Evolutionary conservation across 1,140 invertebrate genomes (phyloP), one percentile per base, ranked within the genome.

Genomic region (Paramacrobiotus metropolitanus): DNA sequence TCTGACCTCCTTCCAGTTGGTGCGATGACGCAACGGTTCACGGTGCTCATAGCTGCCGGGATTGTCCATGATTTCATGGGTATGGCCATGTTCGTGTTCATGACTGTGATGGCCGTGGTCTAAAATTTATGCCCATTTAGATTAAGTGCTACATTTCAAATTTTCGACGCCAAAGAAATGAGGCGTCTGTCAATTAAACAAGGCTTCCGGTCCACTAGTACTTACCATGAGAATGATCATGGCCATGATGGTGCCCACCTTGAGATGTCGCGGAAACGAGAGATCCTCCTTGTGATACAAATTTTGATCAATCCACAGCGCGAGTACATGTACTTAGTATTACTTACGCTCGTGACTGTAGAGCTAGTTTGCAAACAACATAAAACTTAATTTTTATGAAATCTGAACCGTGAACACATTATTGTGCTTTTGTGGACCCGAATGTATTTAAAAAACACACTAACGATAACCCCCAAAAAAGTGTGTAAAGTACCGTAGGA

Each of bases 51-150:
- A 73, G 4, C 61, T 65, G 0, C 71, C 71, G 1, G 70, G 69
- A 34, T 65, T 65, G 2, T 69, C 67, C 65, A 72, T 65, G 1
- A 68, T 62, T 29, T 73, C 70, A 61, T 73, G 72, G 24, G 70
- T 72, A 62, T 73, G 72, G 4, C 68, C 70, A 60, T 72, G 70
- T 59, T 68, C 67, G 44, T 69, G 65, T 21, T 29, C 48, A 61
- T 44, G 44, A 31, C 63, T 62, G n/a, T n/a, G 55, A 40, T 66
- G 62, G 0, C n/a, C 40, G 60, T 68, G 65, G 2, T 21, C 31
- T 30, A n/a, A n/a, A n/a, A n/a, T n/a, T n/a, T n/a, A n/a, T n/a
- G n/a, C n/a, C n/a, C n/a, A n/a, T n/a, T 66, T 45, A 29, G 15
- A n/a, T 21, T n/a, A 15, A 30, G n/a, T 31, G 3, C 21, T 62